Conservation (phyloP, 2,888 invertebrate species). For the Argyresthia goedartella region DNA sequence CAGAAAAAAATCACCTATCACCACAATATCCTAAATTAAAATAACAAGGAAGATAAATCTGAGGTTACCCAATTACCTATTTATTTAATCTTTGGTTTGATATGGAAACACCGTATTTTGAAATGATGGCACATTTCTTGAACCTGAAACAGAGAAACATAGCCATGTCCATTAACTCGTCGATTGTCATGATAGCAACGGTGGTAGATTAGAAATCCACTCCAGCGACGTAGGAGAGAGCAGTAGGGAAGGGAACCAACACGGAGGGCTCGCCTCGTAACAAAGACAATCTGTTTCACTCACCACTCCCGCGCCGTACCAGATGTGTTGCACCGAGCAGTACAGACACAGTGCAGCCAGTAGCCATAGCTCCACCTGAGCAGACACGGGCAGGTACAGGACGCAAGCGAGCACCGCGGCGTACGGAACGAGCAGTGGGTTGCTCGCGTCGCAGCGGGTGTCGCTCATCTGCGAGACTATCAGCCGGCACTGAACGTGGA, state of each 20-base stretch:
- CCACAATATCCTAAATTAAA: not conserved
- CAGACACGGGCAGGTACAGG: constrained; percentile 26
- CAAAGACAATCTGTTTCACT: constrained; percentile 32
- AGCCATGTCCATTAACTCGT: not conserved
- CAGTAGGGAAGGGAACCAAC: not conserved
- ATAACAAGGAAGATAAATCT: no score
- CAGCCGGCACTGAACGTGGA: constrained; percentile 83
- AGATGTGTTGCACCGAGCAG: constrained; percentile 84
- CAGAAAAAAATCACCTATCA: constrained; percentile 2
- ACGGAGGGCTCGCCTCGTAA: not conserved
- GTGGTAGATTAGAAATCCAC: not conserved
- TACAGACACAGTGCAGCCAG: constrained; percentile 79
- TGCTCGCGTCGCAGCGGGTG: constrained; percentile 87
- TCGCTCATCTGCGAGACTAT: constrained; percentile 98
- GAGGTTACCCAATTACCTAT: constrained; percentile 8
- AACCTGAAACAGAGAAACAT: constrained; percentile 73
- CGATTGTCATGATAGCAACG: not conserved
- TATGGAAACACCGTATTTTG: constrained; percentile 86
- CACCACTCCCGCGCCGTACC: constrained; percentile 94
- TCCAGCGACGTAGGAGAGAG: not conserved
- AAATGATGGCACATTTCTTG: constrained; percentile 96
- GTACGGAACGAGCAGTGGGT: constrained; percentile 77
- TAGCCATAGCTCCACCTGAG: constrained; percentile 75
- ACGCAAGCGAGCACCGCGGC: constrained; percentile 27
- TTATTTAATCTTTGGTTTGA: constrained; percentile 57